These are phyloP conservation scores for Conus canariensis DNA, from an alignment of 2,888 invertebrate genomes.

Conservation along the genomic window DNA sequence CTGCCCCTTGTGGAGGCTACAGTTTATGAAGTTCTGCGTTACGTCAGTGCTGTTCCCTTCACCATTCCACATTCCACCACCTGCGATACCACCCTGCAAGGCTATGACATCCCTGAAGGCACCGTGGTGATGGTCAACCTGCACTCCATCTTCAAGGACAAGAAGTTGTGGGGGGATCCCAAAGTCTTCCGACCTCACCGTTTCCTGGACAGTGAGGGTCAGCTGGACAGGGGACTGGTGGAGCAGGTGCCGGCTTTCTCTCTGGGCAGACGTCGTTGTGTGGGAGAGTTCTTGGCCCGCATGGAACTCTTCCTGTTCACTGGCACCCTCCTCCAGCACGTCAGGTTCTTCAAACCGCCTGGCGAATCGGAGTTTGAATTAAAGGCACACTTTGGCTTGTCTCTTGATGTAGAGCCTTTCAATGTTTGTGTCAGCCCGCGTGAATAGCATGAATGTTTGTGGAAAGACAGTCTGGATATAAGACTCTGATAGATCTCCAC, in stretches of 20 bases:
- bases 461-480: too few species aligned
- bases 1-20: constrained; percentile 22
- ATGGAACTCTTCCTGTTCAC: constrained; percentile 39
- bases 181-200: constrained; percentile 48
- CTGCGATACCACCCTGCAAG: constrained; percentile 37
- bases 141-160: constrained; percentile 41
- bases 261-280: constrained; percentile 40
- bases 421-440: constrained; percentile 7
- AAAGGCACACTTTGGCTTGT: constrained; percentile 13
- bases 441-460: background rate
- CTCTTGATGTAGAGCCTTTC: constrained; percentile 18
- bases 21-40: constrained; percentile 23
- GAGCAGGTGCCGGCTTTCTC: constrained; percentile 42
- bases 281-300: constrained; percentile 33
- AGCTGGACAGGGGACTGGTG: constrained; percentile 31
- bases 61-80: constrained; percentile 32
- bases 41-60: background rate
- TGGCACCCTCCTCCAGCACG: constrained; percentile 36
- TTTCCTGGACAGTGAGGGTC: constrained; percentile 36
- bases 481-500: too few species aligned
- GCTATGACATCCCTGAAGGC: constrained; percentile 47
- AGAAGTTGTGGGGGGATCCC: constrained; percentile 47
- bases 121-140: constrained; percentile 40
- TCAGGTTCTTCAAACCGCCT: constrained; percentile 37
- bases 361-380: constrained; percentile 22